These are phyloP conservation scores for Magallana angulata DNA, from an alignment of 1,140 invertebrate species.

Conservation along the genomic window DNA sequence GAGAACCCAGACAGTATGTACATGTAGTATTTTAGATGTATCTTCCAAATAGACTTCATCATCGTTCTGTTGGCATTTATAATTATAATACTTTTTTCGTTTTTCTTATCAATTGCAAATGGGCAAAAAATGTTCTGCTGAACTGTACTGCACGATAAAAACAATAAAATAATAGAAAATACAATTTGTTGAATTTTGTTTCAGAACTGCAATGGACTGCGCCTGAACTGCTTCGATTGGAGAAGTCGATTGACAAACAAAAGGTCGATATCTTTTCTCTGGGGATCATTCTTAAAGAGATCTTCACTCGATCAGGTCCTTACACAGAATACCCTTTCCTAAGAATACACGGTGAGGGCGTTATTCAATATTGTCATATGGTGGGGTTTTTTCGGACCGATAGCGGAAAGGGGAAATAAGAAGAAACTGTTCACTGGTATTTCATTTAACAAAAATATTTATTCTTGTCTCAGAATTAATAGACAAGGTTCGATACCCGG, in stretches of 20 bases:
- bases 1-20: slow-evolving; percentile 65
- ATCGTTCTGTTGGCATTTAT: too few species aligned
- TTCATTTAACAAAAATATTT: not conserved
- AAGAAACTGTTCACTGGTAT: too few species aligned
- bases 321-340: slow-evolving; percentile 67
- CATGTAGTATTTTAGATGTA: slow-evolving; percentile 33
- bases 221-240: slow-evolving; percentile 69
- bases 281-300: slow-evolving; percentile 74
- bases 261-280: slow-evolving; percentile 74
- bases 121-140: too few species aligned
- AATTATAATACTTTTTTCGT: too few species aligned
- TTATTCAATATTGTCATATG: not conserved
- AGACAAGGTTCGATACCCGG: slow-evolving; percentile 56
- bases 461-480: slow-evolving; percentile 65
- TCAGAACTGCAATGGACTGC: slow-evolving; percentile 73
- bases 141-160: too few species aligned
- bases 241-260: slow-evolving; percentile 64
- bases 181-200: not conserved
- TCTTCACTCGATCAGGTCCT: slow-evolving; percentile 71
- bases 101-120: too few species aligned
- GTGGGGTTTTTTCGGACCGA: too few species aligned
- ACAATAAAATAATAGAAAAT: too few species aligned
- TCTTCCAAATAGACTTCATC: too few species aligned
- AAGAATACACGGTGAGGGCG: not conserved
- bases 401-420: too few species aligned